Evolutionary conservation across 2,888 invertebrate genomes (phyloP).

Genomic region (Piscicola geometra): DNA sequence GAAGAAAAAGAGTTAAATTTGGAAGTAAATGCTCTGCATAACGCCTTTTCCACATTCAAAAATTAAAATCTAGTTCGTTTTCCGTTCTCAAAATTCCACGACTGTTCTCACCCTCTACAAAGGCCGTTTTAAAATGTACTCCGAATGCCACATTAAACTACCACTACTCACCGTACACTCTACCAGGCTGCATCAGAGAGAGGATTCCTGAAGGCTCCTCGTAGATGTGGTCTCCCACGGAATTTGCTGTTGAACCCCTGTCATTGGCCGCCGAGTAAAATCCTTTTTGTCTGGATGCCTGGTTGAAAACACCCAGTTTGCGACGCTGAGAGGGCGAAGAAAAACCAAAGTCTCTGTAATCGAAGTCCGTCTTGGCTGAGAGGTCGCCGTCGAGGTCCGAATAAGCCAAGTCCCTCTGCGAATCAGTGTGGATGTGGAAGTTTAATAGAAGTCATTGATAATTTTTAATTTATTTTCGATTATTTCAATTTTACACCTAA

Average conservation of each 20-base stretch:
- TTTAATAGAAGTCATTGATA: background rate
- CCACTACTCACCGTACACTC: background rate
- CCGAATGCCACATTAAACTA: too few species aligned
- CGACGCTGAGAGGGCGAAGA: background rate
- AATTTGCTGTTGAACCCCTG: background rate
- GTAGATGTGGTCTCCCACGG: slow-evolving; percentile 31
- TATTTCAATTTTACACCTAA: too few species aligned
- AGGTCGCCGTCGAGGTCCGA: background rate
- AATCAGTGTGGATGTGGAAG: background rate
- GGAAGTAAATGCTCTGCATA: too few species aligned
- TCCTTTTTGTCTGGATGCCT: background rate
- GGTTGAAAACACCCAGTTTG: background rate
- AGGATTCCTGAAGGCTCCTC: slow-evolving; percentile 25
- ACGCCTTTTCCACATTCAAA: too few species aligned
- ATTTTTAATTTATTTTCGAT: background rate
- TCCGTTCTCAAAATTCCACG: too few species aligned
- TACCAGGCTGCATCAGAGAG: slow-evolving; percentile 11
- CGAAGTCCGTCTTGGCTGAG: background rate
- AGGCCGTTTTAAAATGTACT: too few species aligned
- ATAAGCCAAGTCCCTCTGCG: background rate
- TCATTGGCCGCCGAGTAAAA: background rate
- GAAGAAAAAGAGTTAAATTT: too few species aligned
- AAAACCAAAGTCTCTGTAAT: background rate
- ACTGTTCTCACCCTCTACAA: too few species aligned
- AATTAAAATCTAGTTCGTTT: too few species aligned